phyloP scores from a whole-genome alignment of 2,888 invertebrate genomes.

The Catocala sponsa region DNA sequence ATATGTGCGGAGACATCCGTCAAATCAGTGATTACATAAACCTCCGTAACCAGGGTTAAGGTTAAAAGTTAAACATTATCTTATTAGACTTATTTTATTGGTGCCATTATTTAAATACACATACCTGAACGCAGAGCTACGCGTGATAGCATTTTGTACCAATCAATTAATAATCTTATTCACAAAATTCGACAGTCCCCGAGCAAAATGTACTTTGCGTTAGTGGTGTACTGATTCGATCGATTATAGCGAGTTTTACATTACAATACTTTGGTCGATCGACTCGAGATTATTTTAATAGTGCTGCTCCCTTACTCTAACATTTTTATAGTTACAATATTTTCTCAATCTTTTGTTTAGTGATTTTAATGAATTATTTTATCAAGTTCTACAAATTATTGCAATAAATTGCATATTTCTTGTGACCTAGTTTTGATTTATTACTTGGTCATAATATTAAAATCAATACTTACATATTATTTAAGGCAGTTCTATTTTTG shows the following conservation, averaged over 20 bases:
- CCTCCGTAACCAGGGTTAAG: slow-evolving; percentile 70
- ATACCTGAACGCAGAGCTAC: slow-evolving; percentile 91
- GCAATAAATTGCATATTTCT: not conserved
- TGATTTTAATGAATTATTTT: too few relatives aligned
- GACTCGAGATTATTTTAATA: not conserved
- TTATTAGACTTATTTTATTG: slow-evolving; percentile 10
- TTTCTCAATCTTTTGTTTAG: too few relatives aligned
- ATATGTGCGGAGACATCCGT: slow-evolving; percentile 55
- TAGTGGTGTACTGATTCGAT: slow-evolving; percentile 63
- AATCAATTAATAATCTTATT: slow-evolving; percentile 63
- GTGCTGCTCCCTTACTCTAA: not conserved
- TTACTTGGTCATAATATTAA: slow-evolving; percentile 41
- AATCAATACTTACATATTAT: slow-evolving; percentile 22
- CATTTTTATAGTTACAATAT: not conserved
- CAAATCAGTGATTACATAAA: slow-evolving; percentile 87
- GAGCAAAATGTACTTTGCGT: slow-evolving; percentile 70
- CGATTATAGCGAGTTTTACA: slow-evolving; percentile 1
- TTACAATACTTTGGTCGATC: slow-evolving; percentile 11
- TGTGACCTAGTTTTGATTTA: slow-evolving; percentile 34
- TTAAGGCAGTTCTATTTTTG: slow-evolving; percentile 14
- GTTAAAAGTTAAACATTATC: slow-evolving; percentile 46
- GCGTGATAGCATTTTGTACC: slow-evolving; percentile 90
- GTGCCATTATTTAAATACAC: slow-evolving; percentile 49
- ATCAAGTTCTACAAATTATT: not conserved
- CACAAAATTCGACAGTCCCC: slow-evolving; percentile 69